Percentiles rank a stretch among this genome's conserved stretches.
Conservation (phyloP, 2,888 invertebrate species). For the Acheta domesticus region DNA sequence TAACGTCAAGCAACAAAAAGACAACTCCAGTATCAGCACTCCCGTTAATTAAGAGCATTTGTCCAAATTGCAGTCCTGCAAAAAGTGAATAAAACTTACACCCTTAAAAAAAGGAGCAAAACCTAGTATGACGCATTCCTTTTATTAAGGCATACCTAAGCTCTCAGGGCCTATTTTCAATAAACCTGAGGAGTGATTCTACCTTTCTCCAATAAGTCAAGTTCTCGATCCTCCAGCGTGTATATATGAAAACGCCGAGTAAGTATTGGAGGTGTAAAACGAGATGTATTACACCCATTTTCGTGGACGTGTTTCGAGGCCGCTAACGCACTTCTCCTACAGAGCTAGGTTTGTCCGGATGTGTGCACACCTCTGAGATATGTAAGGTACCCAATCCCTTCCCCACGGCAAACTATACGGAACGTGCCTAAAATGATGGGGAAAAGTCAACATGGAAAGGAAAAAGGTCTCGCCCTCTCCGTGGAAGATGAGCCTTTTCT, state of each 20-base stretch:
- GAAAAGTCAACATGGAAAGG: not conserved
- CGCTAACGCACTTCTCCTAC: not conserved
- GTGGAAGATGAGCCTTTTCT: not conserved
- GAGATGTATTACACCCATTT: conserved; percentile 18
- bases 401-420: conserved; percentile 18
- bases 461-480: conserved; percentile 1
- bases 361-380: conserved; percentile 3
- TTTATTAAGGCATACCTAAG: too few species aligned
- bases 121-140: too few species aligned
- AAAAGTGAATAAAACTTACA: too few species aligned
- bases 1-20: too few species aligned
- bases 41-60: too few species aligned
- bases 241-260: conserved; percentile 5
- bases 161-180: too few species aligned
- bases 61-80: too few species aligned
- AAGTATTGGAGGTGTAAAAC: conserved; percentile 10
- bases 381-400: conserved; percentile 11
- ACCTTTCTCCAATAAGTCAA: not conserved
- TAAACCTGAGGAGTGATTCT: not conserved
- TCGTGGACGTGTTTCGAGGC: conserved; percentile 11
- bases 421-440: conserved; percentile 18
- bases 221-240: not conserved
- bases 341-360: not conserved
- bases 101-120: too few species aligned
- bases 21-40: too few species aligned